phyloP scores from a whole-genome alignment of 2,797 vertebrate species.

The Pangasius sanitwongsei region DNA sequence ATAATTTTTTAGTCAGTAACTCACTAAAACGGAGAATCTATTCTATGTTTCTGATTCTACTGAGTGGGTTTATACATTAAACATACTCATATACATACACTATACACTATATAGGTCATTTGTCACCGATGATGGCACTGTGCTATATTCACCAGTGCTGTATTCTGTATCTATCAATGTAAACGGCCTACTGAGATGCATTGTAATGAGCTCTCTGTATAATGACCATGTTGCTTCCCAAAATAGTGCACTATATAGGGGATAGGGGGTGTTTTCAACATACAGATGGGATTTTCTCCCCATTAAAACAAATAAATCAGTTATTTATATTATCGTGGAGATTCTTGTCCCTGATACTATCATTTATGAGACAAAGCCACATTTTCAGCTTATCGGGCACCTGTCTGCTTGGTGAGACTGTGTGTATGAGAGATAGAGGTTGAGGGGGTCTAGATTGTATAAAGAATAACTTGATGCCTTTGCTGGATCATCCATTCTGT shows the following conservation, averaged over 20 bases:
- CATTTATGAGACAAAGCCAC: conserved; percentile 69
- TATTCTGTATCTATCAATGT: neutral
- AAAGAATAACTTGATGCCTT: conserved; percentile 39
- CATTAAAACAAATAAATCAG: conserved; percentile 76
- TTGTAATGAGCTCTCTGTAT: neutral
- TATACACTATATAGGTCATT: neutral
- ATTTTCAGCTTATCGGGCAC: conserved; percentile 75
- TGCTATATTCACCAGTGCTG: neutral
- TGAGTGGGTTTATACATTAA: neutral
- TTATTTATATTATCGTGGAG: conserved; percentile 73
- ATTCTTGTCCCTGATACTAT: conserved; percentile 63
- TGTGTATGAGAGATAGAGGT: conserved; percentile 28
- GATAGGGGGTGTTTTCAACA: neutral
- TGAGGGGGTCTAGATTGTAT: conserved; percentile 34
- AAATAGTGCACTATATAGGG: neutral
- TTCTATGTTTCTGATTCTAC: neutral
- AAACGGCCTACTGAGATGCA: neutral
- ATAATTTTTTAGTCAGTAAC: neutral
- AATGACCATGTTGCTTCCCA: neutral
- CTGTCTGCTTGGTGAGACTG: conserved; percentile 59
- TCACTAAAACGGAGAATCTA: neutral
- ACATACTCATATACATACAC: neutral
- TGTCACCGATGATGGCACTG: neutral
- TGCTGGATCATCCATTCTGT: conserved; percentile 34
- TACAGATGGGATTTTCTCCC: conserved; percentile 64